phyloP scores from a whole-genome alignment of 2,113 vertebrate genomes.

The Xenopus borealis region DNA sequence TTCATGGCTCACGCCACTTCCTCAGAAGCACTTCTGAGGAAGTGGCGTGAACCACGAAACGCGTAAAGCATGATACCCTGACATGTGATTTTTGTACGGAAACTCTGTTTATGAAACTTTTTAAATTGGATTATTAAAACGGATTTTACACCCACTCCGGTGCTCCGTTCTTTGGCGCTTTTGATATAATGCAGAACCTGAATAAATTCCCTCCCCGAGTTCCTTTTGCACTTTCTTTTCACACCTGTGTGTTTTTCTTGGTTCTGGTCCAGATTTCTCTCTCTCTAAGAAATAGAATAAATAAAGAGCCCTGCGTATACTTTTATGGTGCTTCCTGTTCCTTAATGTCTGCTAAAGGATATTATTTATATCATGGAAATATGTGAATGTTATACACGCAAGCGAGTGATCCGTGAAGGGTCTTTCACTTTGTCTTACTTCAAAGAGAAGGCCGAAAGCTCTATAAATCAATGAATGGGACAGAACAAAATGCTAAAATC shows the following conservation, averaged over 20 bases:
- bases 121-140: too few species aligned
- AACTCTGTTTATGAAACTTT: too few species aligned
- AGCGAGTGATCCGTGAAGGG: background rate
- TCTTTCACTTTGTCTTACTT: background rate
- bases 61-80: too few species aligned
- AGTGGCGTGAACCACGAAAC: too few species aligned
- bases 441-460: too few species aligned
- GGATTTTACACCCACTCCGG: too few species aligned
- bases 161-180: too few species aligned
- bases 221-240: slow-evolving; percentile 20
- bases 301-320: slow-evolving; percentile 1
- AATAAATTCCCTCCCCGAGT: slow-evolving; percentile 9
- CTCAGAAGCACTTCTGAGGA: too few species aligned
- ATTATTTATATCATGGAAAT: background rate
- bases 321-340: slow-evolving; percentile 2
- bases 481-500: too few species aligned
- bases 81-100: too few species aligned
- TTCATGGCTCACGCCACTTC: too few species aligned
- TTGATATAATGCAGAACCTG: slow-evolving; percentile 14
- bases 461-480: too few species aligned
- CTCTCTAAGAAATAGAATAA: slow-evolving; percentile 26
- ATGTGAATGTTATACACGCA: background rate
- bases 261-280: slow-evolving; percentile 41
- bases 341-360: background rate
- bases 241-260: slow-evolving; percentile 38